Evolutionary conservation across 2,888 invertebrate genomes (phyloP).

Genomic region (Microctonus aethiopoides): DNA sequence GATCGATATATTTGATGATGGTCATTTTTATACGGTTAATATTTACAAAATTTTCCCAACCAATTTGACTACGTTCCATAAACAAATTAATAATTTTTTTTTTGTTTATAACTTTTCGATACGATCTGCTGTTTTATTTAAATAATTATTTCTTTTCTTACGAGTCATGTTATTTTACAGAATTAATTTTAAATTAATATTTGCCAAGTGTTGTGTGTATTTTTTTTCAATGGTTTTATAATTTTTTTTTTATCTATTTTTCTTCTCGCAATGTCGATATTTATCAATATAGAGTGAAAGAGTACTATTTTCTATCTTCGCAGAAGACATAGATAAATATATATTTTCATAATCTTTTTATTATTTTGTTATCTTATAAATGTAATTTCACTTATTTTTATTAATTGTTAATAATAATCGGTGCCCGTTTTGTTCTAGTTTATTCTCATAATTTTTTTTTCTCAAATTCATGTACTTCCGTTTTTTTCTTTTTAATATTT

Average conservation of each 20-base stretch:
- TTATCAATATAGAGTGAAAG: conserved; percentile 67
- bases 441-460: conserved; percentile 20
- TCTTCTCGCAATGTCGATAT: conserved; percentile 54
- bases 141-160: too few species aligned
- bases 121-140: conserved; percentile 49
- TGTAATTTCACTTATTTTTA: conserved; percentile 66
- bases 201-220: background rate
- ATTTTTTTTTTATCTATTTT: conserved; percentile 51
- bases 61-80: conserved; percentile 53
- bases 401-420: conserved; percentile 67
- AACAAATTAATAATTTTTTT: conserved; percentile 21
- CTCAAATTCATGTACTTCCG: conserved; percentile 55
- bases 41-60: conserved; percentile 60
- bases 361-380: conserved; percentile 60
- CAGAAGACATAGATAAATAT: conserved; percentile 69
- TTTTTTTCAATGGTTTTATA: conserved; percentile 25
- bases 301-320: conserved; percentile 69
- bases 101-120: conserved; percentile 57
- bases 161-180: too few species aligned
- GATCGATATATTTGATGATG: conserved; percentile 47
- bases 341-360: conserved; percentile 67
- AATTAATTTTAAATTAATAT: too few species aligned
- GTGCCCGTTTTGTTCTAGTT: conserved; percentile 57
- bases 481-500: conserved; percentile 40
- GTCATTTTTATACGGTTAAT: conserved; percentile 50